Evolutionary conservation across 2,797 vertebrate genomes (phyloP), one percentile per base, ranked within the genome.

Genomic region (Ibycter americanus): DNA sequence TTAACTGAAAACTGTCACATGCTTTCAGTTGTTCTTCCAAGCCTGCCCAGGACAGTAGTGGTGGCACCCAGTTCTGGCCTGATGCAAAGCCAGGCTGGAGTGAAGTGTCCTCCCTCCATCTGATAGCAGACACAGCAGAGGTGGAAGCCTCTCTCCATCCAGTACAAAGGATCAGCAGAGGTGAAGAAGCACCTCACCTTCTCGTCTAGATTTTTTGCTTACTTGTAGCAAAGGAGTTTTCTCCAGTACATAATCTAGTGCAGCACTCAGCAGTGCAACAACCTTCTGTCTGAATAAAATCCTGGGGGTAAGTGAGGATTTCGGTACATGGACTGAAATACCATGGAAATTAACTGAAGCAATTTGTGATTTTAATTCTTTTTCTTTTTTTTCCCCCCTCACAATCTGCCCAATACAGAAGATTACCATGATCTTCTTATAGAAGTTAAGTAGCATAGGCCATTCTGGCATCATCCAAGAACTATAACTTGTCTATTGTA

Each of bases 271-370:
- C 15, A 32, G 32, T 9, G 9, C 52, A 92, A 66, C 8, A 82
- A 89, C 49, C 13, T 68, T 63, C 44, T 62, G 54, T 13, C 12
- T 22, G 4, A 67, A 38, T 42, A 88, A 94, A 95, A 81, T 21
- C 25, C 32, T 20, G 5, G 9, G 12, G 4, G n/a, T 68, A 68
- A 79, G 19, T 42, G 22, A 58, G 32, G 38, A 23, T 83, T 87
- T 89, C 49, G 83, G 36, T 44, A 93, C 15, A 38, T 11, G 4
- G 47, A 68, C n/a, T 79, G 49, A 93, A 95, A 84, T 31, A 77
- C 12, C 38, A 66, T 7, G 22, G 36, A 95, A 96, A 71, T 78
- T 0, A 93, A 74, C 32, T 71, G 63, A 93, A 95, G 52, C 7
- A 38, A 73, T 70, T 67, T 46, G 17, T 56, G 20, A 80, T 55